phyloP scores from a whole-genome alignment of 2,888 invertebrate genomes.

The Ormyrus thymus region DNA sequence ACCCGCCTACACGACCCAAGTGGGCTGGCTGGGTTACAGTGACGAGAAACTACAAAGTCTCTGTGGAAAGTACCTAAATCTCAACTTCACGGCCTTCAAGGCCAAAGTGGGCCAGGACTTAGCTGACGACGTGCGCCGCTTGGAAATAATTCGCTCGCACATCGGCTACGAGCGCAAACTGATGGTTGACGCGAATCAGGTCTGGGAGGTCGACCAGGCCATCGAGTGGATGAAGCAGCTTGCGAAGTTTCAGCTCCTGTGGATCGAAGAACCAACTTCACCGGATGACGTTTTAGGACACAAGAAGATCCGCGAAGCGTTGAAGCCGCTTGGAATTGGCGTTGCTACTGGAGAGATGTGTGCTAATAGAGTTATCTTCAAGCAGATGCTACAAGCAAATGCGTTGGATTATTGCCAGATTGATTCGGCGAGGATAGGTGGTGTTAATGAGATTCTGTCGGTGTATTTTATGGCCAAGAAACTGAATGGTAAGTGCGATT shows the following conservation, averaged over 20 bases:
- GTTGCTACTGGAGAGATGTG: conserved; percentile 96
- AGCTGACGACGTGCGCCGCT: conserved; percentile 85
- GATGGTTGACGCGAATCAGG: conserved; percentile 93
- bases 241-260: conserved; percentile 84
- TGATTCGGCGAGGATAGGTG: conserved; percentile 91
- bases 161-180: conserved; percentile 86
- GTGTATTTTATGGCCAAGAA: conserved; percentile 94
- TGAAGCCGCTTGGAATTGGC: conserved; percentile 85
- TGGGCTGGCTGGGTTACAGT: conserved; percentile 92
- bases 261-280: conserved; percentile 96
- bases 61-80: conserved; percentile 83
- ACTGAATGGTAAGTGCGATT: conserved; percentile 79
- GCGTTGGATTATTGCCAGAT: conserved; percentile 93
- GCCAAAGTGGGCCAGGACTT: conserved; percentile 91
- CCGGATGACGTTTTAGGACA: conserved; percentile 95
- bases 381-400: conserved; percentile 88
- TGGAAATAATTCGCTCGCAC: conserved; percentile 82
- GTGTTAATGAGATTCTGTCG: conserved; percentile 90
- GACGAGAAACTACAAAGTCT: conserved; percentile 84
- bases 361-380: conserved; percentile 93
- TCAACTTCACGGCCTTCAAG: conserved; percentile 90
- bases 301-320: conserved; percentile 84
- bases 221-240: conserved; percentile 90
- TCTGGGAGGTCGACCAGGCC: conserved; percentile 89
- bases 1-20: conserved; percentile 92